Evolutionary conservation across 2,797 vertebrate species (phyloP).

Genomic region (Bovichtus diacanthus): DNA sequence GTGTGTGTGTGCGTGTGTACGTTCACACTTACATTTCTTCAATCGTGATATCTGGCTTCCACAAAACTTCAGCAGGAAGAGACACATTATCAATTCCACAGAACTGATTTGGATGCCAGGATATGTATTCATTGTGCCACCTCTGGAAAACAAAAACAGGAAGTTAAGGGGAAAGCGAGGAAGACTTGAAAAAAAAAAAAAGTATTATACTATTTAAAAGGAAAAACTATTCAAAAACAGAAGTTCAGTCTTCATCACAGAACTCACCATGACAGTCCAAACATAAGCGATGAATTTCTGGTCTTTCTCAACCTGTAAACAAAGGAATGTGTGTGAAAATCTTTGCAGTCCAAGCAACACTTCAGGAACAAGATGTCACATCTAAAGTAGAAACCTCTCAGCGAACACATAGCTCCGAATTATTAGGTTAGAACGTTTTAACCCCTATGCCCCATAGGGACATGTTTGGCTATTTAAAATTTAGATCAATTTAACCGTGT

Average conservation of each 20-base stretch:
- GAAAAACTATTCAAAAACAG: neutral
- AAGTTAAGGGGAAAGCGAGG: neutral
- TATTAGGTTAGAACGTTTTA: neutral
- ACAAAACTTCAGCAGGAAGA: conserved; percentile 68
- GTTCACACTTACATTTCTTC: conserved; percentile 69
- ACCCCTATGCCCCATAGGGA: no score
- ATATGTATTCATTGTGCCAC: conserved; percentile 76
- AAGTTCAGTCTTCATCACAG: neutral
- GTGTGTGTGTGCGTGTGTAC: neutral
- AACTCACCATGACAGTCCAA: conserved; percentile 68
- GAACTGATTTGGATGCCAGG: conserved; percentile 74
- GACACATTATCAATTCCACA: conserved; percentile 72
- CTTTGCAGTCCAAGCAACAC: rapidly evolving
- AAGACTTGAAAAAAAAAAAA: neutral
- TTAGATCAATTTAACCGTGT: no score
- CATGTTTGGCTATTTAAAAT: no score
- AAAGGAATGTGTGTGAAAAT: conserved; percentile 18
- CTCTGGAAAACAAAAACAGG: conserved; percentile 38
- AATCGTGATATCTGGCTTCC: conserved; percentile 75
- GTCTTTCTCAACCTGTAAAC: conserved; percentile 73
- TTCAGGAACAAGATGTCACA: neutral
- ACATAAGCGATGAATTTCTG: conserved; percentile 76
- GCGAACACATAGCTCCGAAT: neutral
- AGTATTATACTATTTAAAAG: neutral
- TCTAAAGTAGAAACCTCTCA: neutral